Base-by-base conservation (phyloP, 2,113 vertebrate genomes). In the Centropristis striata region DNA sequence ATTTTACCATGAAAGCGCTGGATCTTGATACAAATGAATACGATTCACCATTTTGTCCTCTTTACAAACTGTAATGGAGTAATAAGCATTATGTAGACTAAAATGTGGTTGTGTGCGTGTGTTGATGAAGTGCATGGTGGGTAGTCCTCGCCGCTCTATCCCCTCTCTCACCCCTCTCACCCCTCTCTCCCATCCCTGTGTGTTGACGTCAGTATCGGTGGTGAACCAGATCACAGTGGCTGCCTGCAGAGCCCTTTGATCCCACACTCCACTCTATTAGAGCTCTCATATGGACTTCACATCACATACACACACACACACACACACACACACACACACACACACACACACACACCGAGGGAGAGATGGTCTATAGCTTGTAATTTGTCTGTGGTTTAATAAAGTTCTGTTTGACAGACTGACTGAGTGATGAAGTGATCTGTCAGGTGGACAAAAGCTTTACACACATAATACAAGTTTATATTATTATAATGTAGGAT, bases 171-270 rank as follows among this genome's bases (percentile, higher is more conserved):
- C 58, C 59, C 59, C 53, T 23, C 55, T 44, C 69, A 27, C 67
- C 25, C 44, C 0, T 67, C 11, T 23, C 32, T 32, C 32, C 32
- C 32, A 32, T 32, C 28, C 32, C 61, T 21, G 20, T 39, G 25
- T 42, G 80, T 18, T 86, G 86, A 86, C 73, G 66, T 87, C 82
- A 71, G 58, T 60, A 32, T 75, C 6, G n/a, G 53, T 61, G 80
- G 61, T 85, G 79, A 84, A 81, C 53, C 82, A 73, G 58, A 81
- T 82, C 89, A 68, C 84, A 74, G 81, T 47, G 54, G 64, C 81
- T 59, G 55, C 78, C 81, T 61, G 57, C 72, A 78, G 49, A 79
- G 55, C 77, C 63, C 80, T 91, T 87, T 89, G 83, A 91, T 91
- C 84, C 74, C 60, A 51, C 68, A 68, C 78, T 78, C 82, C 46